Conservation (phyloP, 2,113 vertebrate species). For the rat (Rattus norvegicus) region DNA sequence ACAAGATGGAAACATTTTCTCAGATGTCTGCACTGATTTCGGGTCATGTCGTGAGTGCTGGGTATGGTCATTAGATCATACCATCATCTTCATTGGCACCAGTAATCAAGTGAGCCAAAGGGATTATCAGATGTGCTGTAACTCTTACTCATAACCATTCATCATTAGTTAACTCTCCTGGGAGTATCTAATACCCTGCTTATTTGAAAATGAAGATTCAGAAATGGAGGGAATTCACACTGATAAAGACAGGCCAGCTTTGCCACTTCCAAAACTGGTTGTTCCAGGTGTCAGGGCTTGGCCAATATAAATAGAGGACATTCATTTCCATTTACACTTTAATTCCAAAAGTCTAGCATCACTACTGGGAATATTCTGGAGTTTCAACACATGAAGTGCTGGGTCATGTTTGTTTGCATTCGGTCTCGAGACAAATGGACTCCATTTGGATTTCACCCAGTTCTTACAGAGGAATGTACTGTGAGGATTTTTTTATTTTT, state of each 20-base stretch:
- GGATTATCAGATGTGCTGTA: conserved; percentile 29
- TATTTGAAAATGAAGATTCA: conserved; percentile 24
- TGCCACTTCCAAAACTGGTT: conserved; percentile 42
- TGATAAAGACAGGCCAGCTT: conserved; percentile 41
- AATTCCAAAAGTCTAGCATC: conserved; percentile 33
- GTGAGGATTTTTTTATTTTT: background rate
- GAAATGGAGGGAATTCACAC: background rate
- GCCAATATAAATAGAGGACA: conserved; percentile 61
- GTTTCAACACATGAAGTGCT: conserved; percentile 53
- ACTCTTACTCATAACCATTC: conserved; percentile 45
- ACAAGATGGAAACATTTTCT: conserved; percentile 15
- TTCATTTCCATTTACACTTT: conserved; percentile 33
- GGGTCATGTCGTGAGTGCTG: background rate
- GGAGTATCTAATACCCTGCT: background rate
- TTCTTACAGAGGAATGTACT: conserved; percentile 43
- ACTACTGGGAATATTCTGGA: conserved; percentile 36
- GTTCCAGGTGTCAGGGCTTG: background rate
- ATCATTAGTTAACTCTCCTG: conserved; percentile 33
- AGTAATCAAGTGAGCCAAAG: conserved; percentile 20
- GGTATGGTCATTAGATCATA: background rate
- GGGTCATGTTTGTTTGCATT: conserved; percentile 60
- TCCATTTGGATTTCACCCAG: conserved; percentile 42
- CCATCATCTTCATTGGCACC: conserved; percentile 12
- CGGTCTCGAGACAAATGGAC: conserved; percentile 48
- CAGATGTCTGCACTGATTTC: background rate